Evolutionary conservation across 2,113 vertebrate genomes (phyloP), one percentile per base, ranked within the genome.

Genomic region (Elephas maximus): DNA sequence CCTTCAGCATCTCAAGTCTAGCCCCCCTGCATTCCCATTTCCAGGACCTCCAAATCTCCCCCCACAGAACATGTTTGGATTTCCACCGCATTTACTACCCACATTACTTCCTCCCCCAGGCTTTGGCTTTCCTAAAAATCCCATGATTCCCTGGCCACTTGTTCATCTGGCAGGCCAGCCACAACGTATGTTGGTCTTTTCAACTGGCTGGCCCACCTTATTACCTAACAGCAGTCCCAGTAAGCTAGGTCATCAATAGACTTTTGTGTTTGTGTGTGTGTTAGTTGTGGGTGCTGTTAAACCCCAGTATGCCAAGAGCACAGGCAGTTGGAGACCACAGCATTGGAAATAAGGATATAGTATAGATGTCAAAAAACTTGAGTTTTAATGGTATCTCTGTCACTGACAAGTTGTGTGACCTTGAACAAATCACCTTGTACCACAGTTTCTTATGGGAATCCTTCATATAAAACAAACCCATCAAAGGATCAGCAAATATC

Each of bases 11-110:
- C 97, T 98, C 91, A 99, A 98, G 82, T 95, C 98, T 26, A 98
- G 98, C 57, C 95, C 98, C 21, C 96, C 99, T 73, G 98, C 98
- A 83, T 99, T 98, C 97, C 99, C 98, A 57, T 99, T 98, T 92
- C 98, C 99, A 78, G 97, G 98, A 6, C 94, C 95, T 90, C 98
- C 97, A 74, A 98, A 97, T 89, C 98, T 99, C 30, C 98, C 99
- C 45, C 98, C 98, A 44, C 98, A 98, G 83, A 98, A 92, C 95
- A 96, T 99, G 95, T 99, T 99, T 98, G 98, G 99, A 57, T 99
- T 99, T 86, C 98, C 99, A 44, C 98, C 99, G 86, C 99, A 99
- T 95, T 98, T 99, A 93, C 99, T 99, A 41, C 99, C 99, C 90
- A 99, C 99, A 0, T 98, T 99, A 92, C 98, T 99, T 90, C 98